Base-by-base conservation (phyloP, 92 coral and sea anemone genomes). In the Porites lobata region DNA sequence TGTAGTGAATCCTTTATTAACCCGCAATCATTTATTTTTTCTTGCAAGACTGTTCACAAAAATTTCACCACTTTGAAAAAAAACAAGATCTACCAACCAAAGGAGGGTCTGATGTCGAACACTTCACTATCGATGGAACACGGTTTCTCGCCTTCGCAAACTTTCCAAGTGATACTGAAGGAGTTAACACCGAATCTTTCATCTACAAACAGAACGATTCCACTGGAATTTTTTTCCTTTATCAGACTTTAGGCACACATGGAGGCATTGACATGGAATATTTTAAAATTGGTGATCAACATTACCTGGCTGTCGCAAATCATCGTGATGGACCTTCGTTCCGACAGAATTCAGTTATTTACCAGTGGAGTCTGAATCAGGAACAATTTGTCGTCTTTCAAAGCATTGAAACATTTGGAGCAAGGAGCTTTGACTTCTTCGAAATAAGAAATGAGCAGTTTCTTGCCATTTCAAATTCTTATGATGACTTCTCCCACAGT, bases 221-320 rank as follows among this genome's bases (percentile, higher is more conserved):
- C 9, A 54, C 58, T 54, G 43, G 63, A 1, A 58, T n/a, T 8
- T 75, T 75, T 50, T 15, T 75, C 22, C 59, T n/a, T 6, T 50
- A 20, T 77, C 71, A 87, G 22, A 75, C 64, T 17, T 18, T 75
- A 17, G 53, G 62, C 6, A 54, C 78, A 58, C 59, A 3, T 22
- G 92, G 92, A 8, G 79, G 63, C 2, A 43, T 50, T 21, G 85
- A 29, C 4, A 88, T 86, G 9, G 78, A 58, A 13, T 62, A 89
- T 57, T 84, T 89, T 62, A 70, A 20, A 29, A 89, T 84, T 19
- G 24, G 77, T 13, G 84, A 72, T 43, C 43, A 12, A 17, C 89
- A 84, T 26, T 89, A 68, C 80, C 83, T 89, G 14, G 92, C 69
- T 63, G 56, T 89, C 18, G 92, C 92, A 64, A 89, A 89, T 61